Conservation (phyloP, 2,888 invertebrate genomes). For the Catonia carolina region DNA sequence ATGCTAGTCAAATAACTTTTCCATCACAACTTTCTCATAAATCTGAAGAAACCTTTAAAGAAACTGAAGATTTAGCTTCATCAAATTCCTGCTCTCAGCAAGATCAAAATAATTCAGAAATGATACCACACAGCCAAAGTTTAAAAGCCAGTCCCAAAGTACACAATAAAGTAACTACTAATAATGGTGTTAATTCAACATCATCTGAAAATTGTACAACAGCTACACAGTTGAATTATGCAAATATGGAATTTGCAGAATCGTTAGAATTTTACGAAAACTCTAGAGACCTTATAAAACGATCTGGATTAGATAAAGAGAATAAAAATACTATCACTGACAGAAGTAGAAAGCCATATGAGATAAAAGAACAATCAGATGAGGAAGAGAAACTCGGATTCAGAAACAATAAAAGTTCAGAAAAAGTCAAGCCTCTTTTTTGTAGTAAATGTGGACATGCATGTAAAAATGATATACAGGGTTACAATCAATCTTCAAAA, state of each 20-base stretch:
- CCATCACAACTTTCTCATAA: too few species aligned
- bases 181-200: too few species aligned
- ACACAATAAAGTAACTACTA: too few species aligned
- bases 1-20: too few species aligned
- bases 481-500: background rate
- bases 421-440: conserved; percentile 35
- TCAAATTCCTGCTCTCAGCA: too few species aligned
- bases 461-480: conserved; percentile 11
- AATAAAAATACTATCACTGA: conserved; percentile 8
- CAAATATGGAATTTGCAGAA: conserved; percentile 61
- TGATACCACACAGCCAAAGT: too few species aligned
- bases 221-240: conserved; percentile 40
- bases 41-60: too few species aligned
- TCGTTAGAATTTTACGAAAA: conserved; percentile 73
- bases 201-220: too few species aligned
- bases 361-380: conserved; percentile 15
- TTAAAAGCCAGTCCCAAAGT: too few species aligned
- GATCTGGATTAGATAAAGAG: conserved; percentile 45
- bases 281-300: conserved; percentile 58
- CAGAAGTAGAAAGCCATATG: conserved; percentile 10
- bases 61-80: too few species aligned
- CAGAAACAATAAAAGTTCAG: conserved; percentile 26
- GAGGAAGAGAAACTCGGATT: background rate
- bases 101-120: too few species aligned
- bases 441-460: conserved; percentile 33